Conservation (phyloP, 37 sponge, comb jelly and placozoan genomes). For the Corticium candelabrum region DNA sequence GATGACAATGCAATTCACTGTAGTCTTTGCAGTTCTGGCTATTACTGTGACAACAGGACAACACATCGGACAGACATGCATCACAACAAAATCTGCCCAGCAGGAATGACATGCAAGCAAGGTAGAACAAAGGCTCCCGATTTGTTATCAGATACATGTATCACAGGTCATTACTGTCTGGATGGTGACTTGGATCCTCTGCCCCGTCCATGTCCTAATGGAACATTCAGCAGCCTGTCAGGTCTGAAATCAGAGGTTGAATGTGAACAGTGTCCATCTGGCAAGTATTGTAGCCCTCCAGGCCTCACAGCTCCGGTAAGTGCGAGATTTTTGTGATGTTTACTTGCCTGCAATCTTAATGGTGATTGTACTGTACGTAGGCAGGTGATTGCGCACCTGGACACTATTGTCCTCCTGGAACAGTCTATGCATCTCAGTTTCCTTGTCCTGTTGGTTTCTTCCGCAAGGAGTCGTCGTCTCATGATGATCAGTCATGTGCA, state of each 20-base stretch:
- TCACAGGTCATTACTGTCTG: conserved; percentile 13
- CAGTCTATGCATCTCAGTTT: conserved; percentile 14
- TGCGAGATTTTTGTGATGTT: not conserved
- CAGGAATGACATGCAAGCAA: not conserved
- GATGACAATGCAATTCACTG: not conserved
- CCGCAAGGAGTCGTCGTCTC: not conserved
- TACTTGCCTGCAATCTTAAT: not conserved
- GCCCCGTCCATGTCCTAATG: conserved; percentile 10
- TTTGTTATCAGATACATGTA: conserved; percentile 7
- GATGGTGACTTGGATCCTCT: not conserved
- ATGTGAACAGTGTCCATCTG: not conserved
- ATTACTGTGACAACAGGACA: conserved; percentile 8
- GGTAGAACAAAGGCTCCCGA: conserved; percentile 9
- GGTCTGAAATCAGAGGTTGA: not conserved
- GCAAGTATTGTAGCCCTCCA: not conserved
- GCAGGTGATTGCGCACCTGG: conserved; percentile 16
- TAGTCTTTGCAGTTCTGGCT: conserved; percentile 10
- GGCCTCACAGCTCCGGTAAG: conserved; percentile 5
- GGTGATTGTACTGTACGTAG: not conserved
- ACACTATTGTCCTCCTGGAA: conserved; percentile 15
- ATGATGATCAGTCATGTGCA: conserved; percentile 2
- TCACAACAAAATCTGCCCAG: conserved; percentile 7
- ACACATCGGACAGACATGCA: conserved; percentile 9
- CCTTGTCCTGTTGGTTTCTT: conserved; percentile 13
- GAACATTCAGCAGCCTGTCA: not conserved